Evolutionary conservation across 2,888 invertebrate species (phyloP), one percentile per base, ranked within the genome.

Genomic region (Ariolimax columbianus): DNA sequence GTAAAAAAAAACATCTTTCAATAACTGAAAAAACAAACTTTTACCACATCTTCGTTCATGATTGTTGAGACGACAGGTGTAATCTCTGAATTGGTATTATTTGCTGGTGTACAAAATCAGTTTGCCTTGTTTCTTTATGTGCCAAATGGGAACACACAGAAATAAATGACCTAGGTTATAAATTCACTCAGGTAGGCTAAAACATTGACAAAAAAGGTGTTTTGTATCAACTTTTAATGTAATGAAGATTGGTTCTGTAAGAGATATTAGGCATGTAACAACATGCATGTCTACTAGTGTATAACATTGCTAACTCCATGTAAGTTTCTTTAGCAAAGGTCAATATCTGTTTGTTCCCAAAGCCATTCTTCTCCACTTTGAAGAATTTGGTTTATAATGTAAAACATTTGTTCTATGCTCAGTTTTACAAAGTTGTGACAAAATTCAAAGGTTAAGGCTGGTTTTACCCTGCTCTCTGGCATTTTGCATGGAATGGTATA

Each of bases 401-500:
- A 75, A 26, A 47, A 47, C 30, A 51, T 26, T 30, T 47, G 75
- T 75, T 33, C 1, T n/a, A 43, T 72, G 23, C 43, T 43, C 43
- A n/a, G 26, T 40, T 72, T 36, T 26, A 47, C 30, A 11, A 47
- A 47, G 3, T 75, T 1, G n/a, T 30, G 43, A 75, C 1, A 47
- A 33, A 43, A 75, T 51, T 51, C 1, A 30, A 75, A 43, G 11
- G 26, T 40, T 51, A 17, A 75, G 36, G 33, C 19, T 43, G n/a
- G 14, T 43, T 66, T 79, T 43, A 40, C 66, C 83, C 77, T 43
- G 77, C 40, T 77, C 83, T 70, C 77, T 83, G 83, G 83, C 83
- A 70, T 83, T 72, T 83, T 83, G 83, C 83, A 83, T 83, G 83
- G 83, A 78, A 77, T 83, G 77, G 38, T 68, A 63, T 75, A 77